These are phyloP conservation scores for Aphelinus certus DNA, from an alignment of 1,140 invertebrate genomes.

Conservation along the genomic window DNA sequence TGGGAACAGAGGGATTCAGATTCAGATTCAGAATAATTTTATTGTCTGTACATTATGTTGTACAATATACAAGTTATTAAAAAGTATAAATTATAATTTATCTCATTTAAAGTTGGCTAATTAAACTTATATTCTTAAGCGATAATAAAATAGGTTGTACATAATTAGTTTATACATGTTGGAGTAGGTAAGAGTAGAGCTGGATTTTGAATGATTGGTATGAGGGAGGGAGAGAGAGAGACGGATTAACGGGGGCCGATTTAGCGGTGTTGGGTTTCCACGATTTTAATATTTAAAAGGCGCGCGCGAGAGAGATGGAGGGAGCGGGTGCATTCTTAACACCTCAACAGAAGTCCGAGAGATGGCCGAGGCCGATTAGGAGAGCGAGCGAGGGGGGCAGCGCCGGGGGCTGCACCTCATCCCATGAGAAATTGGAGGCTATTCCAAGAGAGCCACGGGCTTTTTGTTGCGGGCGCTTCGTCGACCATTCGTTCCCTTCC, in stretches of 20 bases:
- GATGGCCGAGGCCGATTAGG: conserved; percentile 54
- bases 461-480: conserved; percentile 56
- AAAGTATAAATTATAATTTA: too few species aligned
- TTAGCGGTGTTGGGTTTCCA: conserved; percentile 52
- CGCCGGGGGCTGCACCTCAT: conserved; percentile 51
- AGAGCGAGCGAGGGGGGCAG: conserved; percentile 1
- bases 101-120: too few species aligned
- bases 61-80: too few species aligned
- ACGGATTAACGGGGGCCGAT: conserved; percentile 29
- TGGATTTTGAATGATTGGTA: background rate
- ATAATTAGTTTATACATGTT: too few species aligned
- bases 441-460: conserved; percentile 36
- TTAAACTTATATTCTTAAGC: too few species aligned
- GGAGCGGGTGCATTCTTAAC: conserved; percentile 55
- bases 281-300: conserved; percentile 56
- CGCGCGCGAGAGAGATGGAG: conserved; percentile 49
- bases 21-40: too few species aligned
- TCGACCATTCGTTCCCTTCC: too few species aligned
- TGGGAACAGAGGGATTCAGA: too few species aligned
- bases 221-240: conserved; percentile 19
- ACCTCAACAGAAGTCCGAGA: conserved; percentile 59
- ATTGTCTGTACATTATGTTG: too few species aligned
- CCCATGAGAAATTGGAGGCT: conserved; percentile 60
- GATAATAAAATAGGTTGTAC: too few species aligned
- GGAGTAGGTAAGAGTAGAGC: too few species aligned